phyloP scores from a whole-genome alignment of 2,888 invertebrate species.

The Nematopogon swammerdamellus region DNA sequence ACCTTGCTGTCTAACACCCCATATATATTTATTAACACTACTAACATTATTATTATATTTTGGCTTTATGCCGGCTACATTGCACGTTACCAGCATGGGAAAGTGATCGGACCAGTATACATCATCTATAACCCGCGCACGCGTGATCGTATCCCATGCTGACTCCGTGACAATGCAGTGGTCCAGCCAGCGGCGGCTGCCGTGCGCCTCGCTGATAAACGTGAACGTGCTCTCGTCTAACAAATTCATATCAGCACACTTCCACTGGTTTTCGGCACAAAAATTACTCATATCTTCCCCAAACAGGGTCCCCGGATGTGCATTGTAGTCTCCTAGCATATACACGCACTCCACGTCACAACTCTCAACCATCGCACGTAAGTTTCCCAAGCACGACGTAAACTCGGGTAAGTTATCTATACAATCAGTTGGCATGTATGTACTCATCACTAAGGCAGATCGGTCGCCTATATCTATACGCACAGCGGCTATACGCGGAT shows the following conservation, averaged over 20 bases:
- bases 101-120: no score
- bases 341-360: constrained; percentile 4
- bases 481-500: background rate
- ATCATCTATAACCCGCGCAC: no score
- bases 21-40: no score
- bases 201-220: background rate
- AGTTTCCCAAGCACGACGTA: constrained; percentile 4
- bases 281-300: constrained; percentile 4
- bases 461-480: background rate
- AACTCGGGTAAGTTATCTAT: constrained; percentile 3
- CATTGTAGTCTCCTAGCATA: constrained; percentile 8
- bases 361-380: constrained; percentile 7
- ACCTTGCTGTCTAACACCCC: no score
- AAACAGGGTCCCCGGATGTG: constrained; percentile 7
- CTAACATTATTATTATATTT: no score
- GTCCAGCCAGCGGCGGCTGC: background rate
- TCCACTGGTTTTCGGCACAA: constrained; percentile 3
- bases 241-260: constrained; percentile 3
- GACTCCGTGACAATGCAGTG: background rate
- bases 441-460: background rate
- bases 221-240: background rate
- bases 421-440: constrained; percentile 4
- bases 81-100: no score
- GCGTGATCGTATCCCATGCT: background rate
- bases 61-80: no score